Evolutionary conservation across 2,888 invertebrate species (phyloP), one percentile per base, ranked within the genome.

Genomic region (Spialia ferax): DNA sequence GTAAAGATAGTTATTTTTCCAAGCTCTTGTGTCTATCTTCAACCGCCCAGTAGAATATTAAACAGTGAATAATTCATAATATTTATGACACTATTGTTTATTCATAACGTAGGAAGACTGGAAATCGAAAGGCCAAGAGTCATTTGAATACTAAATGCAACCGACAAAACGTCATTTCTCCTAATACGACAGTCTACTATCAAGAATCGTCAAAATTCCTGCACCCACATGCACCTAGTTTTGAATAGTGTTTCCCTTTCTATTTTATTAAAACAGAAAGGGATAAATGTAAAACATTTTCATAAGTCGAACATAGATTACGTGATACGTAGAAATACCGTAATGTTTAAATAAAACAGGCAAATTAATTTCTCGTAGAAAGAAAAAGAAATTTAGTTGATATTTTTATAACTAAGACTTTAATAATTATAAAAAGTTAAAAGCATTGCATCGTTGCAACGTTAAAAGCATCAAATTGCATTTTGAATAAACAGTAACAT

Each of bases 81-180:
- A 20, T 56, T 63, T 63, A 63, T 45, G 55, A 56, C 42, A 55
- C 55, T 65, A 65, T 64, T 64, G 63, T 64, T 64, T 64, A 64
- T 57, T 65, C 57, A 52, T 57, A 50, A 35, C 35, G 38, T 61
- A 50, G 61, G 50, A 50, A 65, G 64, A 50, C 54, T 56, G 13
- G 35, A 65, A 50, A 57, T 26, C 48, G 15, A 50, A 55, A 64
- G 50, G 64, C 57, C 64, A 57, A 22, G 15, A 20, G 57, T 35
- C 50, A 57, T 56, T 64, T 57, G 42, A 56, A 63, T 63, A 56
- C 45, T 64, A 64, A 64, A 57, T 57, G 56, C 48, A 63, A 22
- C 18, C 29, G 23, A 64, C 56, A 48, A 56, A 55, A 38, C 62
- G 62, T 64, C 56, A 64, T 64, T 64, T 64, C 48, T 48, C 48